Percentiles rank a stretch among this genome's conserved stretches.
Evolutionary conservation across 2,113 vertebrate genomes (phyloP).

Genomic region (Xenus cinereus): DNA sequence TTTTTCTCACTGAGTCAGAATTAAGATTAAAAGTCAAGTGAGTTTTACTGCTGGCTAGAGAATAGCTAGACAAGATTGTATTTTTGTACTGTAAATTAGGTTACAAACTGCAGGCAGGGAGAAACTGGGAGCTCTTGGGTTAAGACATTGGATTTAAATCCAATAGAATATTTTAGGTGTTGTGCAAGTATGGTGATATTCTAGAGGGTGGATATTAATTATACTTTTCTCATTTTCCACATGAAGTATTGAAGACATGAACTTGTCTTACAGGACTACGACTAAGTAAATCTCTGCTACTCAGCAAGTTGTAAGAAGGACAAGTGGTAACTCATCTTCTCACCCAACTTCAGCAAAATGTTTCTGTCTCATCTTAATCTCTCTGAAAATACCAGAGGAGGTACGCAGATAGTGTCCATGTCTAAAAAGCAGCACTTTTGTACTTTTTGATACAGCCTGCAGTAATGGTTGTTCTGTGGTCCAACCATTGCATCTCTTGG

Average conservation of each 20-base stretch:
- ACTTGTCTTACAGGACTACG: background rate
- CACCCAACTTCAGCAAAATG: background rate
- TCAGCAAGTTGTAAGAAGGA: background rate
- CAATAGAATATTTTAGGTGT: background rate
- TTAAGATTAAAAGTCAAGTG: background rate
- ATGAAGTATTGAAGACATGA: background rate
- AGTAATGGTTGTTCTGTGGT: background rate
- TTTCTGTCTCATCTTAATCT: background rate
- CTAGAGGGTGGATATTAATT: background rate
- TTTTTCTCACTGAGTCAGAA: background rate
- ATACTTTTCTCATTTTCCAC: background rate
- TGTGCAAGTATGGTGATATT: background rate
- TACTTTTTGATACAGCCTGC: background rate
- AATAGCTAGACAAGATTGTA: background rate
- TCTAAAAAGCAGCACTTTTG: background rate
- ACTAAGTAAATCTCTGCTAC: background rate
- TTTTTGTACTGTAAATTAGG: background rate
- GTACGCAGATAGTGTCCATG: background rate
- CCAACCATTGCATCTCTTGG: background rate
- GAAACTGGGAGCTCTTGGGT: background rate
- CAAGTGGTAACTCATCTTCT: background rate
- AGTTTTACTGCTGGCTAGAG: background rate
- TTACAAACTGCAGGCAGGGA: background rate
- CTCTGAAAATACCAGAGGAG: background rate
- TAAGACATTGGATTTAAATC: background rate